Evolutionary conservation across 2,888 invertebrate genomes (phyloP).

Genomic region (Tenthredo notha): DNA sequence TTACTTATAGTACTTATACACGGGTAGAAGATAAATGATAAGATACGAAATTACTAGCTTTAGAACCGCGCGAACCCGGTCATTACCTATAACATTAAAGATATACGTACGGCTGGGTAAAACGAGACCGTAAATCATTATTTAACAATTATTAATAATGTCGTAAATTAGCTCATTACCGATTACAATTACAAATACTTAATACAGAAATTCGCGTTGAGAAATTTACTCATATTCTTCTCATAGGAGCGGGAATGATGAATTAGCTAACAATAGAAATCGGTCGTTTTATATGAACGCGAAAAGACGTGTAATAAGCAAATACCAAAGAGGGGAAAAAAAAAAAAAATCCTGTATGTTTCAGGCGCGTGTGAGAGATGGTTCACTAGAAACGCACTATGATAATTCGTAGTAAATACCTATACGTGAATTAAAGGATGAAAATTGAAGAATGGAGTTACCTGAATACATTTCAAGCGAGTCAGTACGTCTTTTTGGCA

Average conservation of each 20-base stretch:
- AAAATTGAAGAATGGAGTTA: conserved; percentile 37
- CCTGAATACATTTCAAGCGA: conserved; percentile 9
- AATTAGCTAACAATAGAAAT: background rate
- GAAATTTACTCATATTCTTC: background rate
- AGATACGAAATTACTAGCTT: conserved; percentile 3
- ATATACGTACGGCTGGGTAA: background rate
- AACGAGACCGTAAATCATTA: conserved; percentile 3
- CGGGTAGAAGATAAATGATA: conserved; percentile 19
- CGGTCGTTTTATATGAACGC: background rate
- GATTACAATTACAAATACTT: background rate
- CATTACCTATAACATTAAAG: conserved; percentile 24
- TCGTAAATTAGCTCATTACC: background rate
- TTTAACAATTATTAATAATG: background rate
- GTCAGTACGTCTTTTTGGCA: conserved; percentile 21
- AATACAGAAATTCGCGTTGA: background rate
- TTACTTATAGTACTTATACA: background rate
- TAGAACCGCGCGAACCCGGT: background rate
- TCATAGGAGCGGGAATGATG: background rate
- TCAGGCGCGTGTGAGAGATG: background rate
- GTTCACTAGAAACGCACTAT: background rate
- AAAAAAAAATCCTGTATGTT: background rate
- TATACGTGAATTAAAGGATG: conserved; percentile 41
- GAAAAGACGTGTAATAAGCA: background rate
- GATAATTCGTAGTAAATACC: background rate
- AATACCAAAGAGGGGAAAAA: background rate